Evolutionary conservation across 2,797 vertebrate species (phyloP), one percentile per base, ranked within the genome.

Genomic region (Huso huso): DNA sequence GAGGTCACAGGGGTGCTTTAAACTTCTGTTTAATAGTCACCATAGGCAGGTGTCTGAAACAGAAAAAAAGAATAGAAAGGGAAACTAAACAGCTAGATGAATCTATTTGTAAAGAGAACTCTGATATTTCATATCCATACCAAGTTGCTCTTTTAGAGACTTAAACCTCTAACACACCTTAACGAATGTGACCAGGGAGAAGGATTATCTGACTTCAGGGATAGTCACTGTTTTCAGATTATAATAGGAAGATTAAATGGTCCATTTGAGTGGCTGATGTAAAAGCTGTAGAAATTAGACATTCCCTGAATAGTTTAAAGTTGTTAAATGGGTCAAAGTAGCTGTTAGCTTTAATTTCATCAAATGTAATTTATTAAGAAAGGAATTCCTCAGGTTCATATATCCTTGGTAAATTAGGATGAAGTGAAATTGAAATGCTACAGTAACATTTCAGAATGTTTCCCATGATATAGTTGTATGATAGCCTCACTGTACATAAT

Each of bases 231-330:
- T 51, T 48, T 23, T 52, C 23, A 60, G 58, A 49, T 51, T 61
- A 5, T 61, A 53, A 51, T 63, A 52, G 55, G 66, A 48, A 57
- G 10, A 60, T 49, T 60, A 48, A 63, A 65, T 53, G 59, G 10
- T 23, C 48, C 15, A 23, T 53, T 68, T 48, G 66, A 58, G 57
- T 65, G 67, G 65, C 57, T 66, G 66, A 59, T 66, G 55, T 51
- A 61, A 64, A 58, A 55, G 49, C 61, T 37, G 13, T 50, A 55
- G 8, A 69, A 71, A 64, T 15, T 60, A 3, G 51, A 73, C 68
- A 72, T 76, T 76, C 74, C 64, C 63, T 8, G 48, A 69, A 64
- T 64, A 71, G 62, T 65, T 71, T 9, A 12, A 15, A 53, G 13
- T 52, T 51, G 57, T 62, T 68, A 66, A 66, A 71, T 53, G 49